Percentiles rank a stretch among this genome's conserved stretches.
These are phyloP conservation scores for Channa argus DNA, from an alignment of 2,113 vertebrate genomes.

Conservation along the genomic window DNA sequence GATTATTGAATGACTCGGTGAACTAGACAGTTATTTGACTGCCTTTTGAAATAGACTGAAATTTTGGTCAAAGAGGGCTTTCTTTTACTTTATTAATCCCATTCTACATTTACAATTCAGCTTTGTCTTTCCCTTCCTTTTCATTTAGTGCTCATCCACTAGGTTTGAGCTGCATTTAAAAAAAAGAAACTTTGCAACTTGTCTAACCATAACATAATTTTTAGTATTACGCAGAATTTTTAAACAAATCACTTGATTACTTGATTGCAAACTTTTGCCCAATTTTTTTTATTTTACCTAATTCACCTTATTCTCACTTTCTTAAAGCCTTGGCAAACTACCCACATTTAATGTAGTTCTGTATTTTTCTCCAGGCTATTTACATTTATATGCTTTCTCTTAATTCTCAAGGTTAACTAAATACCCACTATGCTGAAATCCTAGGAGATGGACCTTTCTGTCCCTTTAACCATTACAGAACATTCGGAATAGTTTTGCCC, in stretches of 20 bases:
- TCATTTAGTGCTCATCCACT: slow-evolving; percentile 14
- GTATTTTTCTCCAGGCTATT: background rate
- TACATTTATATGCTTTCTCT: background rate
- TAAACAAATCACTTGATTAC: slow-evolving; percentile 5
- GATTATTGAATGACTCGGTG: slow-evolving; percentile 36
- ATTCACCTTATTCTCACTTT: slow-evolving; percentile 50
- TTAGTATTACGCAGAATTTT: background rate
- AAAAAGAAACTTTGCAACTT: slow-evolving; percentile 12
- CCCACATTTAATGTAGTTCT: slow-evolving; percentile 2
- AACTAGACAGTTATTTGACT: slow-evolving; percentile 24
- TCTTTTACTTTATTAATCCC: slow-evolving; percentile 50
- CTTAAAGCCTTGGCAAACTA: background rate
- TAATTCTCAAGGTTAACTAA: slow-evolving; percentile 32
- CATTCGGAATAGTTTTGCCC: background rate
- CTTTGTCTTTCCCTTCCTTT: slow-evolving; percentile 31
- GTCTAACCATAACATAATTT: slow-evolving; percentile 45
- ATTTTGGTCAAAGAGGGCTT: slow-evolving; percentile 65
- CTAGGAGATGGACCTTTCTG: background rate
- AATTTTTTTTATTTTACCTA: slow-evolving; percentile 14
- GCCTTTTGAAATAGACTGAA: slow-evolving; percentile 52
- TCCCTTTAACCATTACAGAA: slow-evolving; percentile 1
- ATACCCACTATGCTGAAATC: slow-evolving; percentile 10
- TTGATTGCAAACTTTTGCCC: background rate
- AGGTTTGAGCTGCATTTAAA: slow-evolving; percentile 11
- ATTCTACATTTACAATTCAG: slow-evolving; percentile 47